These are phyloP conservation scores for Mastomys coucha DNA, from an alignment of 2,113 vertebrate genomes.

Conservation along the genomic window DNA sequence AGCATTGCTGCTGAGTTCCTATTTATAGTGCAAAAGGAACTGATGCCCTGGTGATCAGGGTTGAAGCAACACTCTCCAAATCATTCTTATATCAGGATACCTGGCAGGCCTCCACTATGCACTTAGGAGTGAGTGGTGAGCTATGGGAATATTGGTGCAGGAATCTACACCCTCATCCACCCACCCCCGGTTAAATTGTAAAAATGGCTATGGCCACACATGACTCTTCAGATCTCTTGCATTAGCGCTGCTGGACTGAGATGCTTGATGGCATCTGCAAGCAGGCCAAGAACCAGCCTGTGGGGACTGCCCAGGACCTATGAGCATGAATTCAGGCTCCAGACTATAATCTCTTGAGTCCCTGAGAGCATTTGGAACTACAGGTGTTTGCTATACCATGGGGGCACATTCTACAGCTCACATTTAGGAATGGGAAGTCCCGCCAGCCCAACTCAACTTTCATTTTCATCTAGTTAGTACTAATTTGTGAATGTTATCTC, in stretches of 20 bases:
- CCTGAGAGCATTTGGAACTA: not conserved
- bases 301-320: too few species aligned
- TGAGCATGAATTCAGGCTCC: not conserved
- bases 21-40: not conserved
- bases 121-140: not conserved
- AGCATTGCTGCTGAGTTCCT: not conserved
- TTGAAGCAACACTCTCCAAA: not conserved
- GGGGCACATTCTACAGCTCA: not conserved
- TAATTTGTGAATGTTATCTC: too few species aligned
- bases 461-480: rapidly evolving
- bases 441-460: not conserved
- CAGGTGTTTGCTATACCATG: not conserved
- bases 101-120: not conserved
- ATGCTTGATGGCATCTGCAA: too few species aligned
- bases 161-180: not conserved
- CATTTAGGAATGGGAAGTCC: not conserved
- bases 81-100: not conserved
- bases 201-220: not conserved
- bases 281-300: not conserved
- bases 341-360: not conserved
- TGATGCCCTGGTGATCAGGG: not conserved
- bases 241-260: too few species aligned
- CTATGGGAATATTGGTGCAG: not conserved
- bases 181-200: not conserved
- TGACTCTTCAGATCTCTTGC: too few species aligned